These are phyloP conservation scores for Bufotes viridis DNA, from an alignment of 2,797 vertebrate species.

Conservation along the genomic window DNA sequence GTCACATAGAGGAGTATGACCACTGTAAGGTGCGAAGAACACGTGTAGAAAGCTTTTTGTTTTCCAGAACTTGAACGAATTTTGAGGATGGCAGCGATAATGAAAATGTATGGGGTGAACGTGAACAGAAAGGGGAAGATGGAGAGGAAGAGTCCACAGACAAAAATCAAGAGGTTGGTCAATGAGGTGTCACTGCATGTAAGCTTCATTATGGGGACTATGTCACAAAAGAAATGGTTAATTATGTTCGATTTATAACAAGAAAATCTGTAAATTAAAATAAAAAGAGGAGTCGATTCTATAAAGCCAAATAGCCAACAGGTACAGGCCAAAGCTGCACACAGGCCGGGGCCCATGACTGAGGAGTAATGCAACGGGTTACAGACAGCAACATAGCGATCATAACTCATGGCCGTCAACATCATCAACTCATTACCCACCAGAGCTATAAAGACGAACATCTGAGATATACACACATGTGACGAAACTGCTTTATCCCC, in stretches of 20 bases:
- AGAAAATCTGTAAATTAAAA: constrained; percentile 31
- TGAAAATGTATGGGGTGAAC: constrained; percentile 44
- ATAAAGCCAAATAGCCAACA: constrained; percentile 44
- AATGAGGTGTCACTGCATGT: constrained; percentile 34
- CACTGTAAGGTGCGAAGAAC: constrained; percentile 47
- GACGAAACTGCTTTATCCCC: constrained; percentile 30
- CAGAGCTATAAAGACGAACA: constrained; percentile 41
- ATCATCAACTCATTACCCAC: constrained; percentile 42
- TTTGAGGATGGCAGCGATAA: constrained; percentile 34
- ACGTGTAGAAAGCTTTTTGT: constrained; percentile 51
- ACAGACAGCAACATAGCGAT: constrained; percentile 47
- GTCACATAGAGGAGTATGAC: constrained; percentile 46
- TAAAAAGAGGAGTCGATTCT: constrained; percentile 33
- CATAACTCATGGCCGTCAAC: constrained; percentile 55
- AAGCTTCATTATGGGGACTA: constrained; percentile 42
- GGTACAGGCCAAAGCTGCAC: neutral
- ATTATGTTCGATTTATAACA: constrained; percentile 45
- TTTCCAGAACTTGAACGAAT: constrained; percentile 31
- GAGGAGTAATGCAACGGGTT: constrained; percentile 30
- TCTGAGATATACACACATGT: constrained; percentile 29
- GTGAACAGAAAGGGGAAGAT: constrained; percentile 42
- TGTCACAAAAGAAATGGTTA: constrained; percentile 54
- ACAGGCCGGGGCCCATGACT: constrained; percentile 17
- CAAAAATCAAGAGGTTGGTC: constrained; percentile 28
- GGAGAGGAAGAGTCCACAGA: constrained; percentile 32